Evolutionary conservation across 2,113 vertebrate species (phyloP).

Genomic region (Furnarius figulus): DNA sequence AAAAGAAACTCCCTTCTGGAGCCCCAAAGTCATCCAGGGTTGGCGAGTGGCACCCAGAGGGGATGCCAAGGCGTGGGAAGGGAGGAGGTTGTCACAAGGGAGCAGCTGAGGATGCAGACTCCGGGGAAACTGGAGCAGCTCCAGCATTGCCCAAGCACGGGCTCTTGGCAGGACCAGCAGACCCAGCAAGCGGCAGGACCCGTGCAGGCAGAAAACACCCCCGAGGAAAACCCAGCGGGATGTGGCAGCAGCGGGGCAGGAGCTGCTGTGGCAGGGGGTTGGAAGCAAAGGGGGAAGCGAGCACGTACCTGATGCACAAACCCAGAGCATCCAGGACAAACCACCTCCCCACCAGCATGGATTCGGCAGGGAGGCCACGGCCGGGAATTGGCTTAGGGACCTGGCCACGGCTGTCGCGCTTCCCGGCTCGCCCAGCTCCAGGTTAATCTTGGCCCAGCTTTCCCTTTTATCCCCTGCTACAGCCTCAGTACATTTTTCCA

Average conservation of each 20-base stretch:
- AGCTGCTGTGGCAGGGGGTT: background rate
- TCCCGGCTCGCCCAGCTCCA: background rate
- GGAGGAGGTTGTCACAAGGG: conserved; percentile 22
- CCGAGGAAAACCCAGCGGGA: background rate
- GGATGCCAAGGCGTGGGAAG: background rate
- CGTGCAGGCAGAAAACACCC: background rate
- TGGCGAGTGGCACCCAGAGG: background rate
- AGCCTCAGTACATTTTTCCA: background rate
- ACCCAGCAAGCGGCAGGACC: background rate
- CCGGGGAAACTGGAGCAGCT: background rate
- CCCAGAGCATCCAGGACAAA: background rate
- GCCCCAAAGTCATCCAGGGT: background rate
- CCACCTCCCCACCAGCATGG: background rate
- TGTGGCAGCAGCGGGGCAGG: rapidly evolving
- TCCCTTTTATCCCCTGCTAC: conserved; percentile 42
- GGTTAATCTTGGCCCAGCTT: conserved; percentile 40
- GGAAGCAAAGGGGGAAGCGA: background rate
- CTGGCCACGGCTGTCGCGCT: background rate
- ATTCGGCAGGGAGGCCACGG: background rate
- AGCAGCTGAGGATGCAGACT: background rate
- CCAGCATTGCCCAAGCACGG: background rate
- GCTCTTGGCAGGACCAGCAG: background rate
- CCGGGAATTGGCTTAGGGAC: background rate
- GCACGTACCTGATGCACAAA: conserved; percentile 14
- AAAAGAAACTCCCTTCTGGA: background rate